Base-by-base conservation (phyloP, 2,113 vertebrate genomes). In the Mobula hypostoma region DNA sequence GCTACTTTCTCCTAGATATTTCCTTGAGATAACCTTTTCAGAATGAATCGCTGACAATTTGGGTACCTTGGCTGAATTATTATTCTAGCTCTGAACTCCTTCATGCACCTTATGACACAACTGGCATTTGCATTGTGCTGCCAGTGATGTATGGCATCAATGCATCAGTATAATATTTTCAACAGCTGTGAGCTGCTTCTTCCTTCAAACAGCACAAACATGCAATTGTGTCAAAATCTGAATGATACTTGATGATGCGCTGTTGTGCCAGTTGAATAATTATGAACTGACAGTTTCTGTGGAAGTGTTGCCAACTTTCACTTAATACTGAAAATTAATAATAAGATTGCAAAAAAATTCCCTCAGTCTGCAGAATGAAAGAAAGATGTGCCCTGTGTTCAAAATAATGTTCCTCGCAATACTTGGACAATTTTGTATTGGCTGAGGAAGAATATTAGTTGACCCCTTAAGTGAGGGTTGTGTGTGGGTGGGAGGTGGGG, bases 91-190 rank as follows among this genome's bases (percentile, higher is more conserved):
- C 27, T 29, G 29, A 63, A n/a, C 83, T 63, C 24, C 58, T 17
- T 63, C 24, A 61, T 63, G 58, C 58, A n/a, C 27, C 58, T 88
- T n/a, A 63, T 15, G 56, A 63, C 83, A n/a, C 29, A 15, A n/a
- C 63, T 88, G 83, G 27, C 58, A 88, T n/a, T 63, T 88, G 56
- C 27, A 88, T 63, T 88, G 83, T 88, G 58, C 83, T 15, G 48
- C 24, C 8, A 48, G 48, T 48, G 48, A 48, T 48, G 48, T 4
- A 29, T 58, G 82, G 29, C n/a, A 36, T 4, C n/a, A 92, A 92
- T 70, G 24, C 88, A 92, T 70, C 88, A 92, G 88, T 92, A 66
- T 1, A 66, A n/a, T 92, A 92, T 92, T 92, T 70, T 70, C 63
- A 92, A 58, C 66, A 92, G n/a, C 88, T 92, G 68, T 70, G 88